These are phyloP conservation scores for Cepphus grylle DNA, from an alignment of 2,113 vertebrate genomes.

Conservation along the genomic window DNA sequence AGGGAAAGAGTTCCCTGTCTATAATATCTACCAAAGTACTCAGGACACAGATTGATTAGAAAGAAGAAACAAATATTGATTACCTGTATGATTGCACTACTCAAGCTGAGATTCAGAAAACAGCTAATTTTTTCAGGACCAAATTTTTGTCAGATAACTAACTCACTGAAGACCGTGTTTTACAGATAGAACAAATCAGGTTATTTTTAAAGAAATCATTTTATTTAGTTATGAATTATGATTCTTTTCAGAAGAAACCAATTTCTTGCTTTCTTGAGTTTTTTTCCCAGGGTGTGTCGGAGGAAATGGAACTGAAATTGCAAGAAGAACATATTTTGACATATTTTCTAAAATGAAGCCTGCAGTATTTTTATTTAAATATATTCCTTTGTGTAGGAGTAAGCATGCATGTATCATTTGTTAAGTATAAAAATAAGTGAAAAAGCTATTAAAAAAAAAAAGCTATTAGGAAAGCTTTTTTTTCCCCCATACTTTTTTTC, in stretches of 20 bases:
- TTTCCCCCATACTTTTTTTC: rapidly evolving
- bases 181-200: not conserved
- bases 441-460: not conserved
- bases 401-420: not conserved
- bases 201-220: not conserved
- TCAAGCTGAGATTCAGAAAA: constrained; percentile 8
- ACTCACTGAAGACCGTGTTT: not conserved
- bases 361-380: not conserved
- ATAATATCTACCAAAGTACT: not conserved
- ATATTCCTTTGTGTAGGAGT: not conserved
- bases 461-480: not conserved
- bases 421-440: not conserved
- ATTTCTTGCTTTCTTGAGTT: not conserved
- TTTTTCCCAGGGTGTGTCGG: not conserved
- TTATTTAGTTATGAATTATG: not conserved
- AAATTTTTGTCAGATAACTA: not conserved
- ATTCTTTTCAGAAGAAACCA: not conserved
- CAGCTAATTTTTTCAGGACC: not conserved
- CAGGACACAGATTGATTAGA: not conserved
- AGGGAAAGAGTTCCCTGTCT: not conserved
- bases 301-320: not conserved
- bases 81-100: not conserved
- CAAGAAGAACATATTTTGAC: not conserved
- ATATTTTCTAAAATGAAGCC: not conserved
- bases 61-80: constrained; percentile 4